Conservation (phyloP, 64 coral and sea anemone genomes). For the Hydrozoanthus tunicans region DNA sequence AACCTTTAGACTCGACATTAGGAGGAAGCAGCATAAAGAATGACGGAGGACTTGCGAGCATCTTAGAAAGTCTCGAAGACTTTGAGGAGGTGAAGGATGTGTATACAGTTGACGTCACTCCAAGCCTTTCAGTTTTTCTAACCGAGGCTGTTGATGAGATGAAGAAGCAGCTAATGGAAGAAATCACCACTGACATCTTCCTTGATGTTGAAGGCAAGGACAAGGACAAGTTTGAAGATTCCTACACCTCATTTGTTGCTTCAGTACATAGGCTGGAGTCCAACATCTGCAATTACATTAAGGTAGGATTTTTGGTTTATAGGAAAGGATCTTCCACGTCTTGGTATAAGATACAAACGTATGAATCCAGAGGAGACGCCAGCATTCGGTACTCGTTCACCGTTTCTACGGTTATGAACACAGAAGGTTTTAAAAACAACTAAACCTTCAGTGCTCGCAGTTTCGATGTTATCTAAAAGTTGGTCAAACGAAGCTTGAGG, state of each 20-base stretch:
- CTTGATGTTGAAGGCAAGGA: constrained; percentile 84
- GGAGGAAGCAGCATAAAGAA: constrained; percentile 18
- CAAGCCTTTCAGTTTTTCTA: constrained; percentile 81
- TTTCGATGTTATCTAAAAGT: no score
- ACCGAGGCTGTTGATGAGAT: constrained; percentile 59
- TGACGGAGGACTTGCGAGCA: constrained; percentile 63
- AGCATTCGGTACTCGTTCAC: no score
- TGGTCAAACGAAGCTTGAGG: no score
- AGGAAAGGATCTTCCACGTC: no score
- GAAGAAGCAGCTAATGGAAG: constrained; percentile 61
- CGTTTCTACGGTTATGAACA: no score
- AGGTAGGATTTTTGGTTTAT: constrained; percentile 46
- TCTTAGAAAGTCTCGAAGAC: constrained; percentile 70
- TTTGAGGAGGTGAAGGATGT: constrained; percentile 82
- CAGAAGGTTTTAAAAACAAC: no score
- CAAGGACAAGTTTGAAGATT: constrained; percentile 85
- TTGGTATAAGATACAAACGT: no score
- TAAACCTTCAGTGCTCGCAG: neutral
- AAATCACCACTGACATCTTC: constrained; percentile 72
- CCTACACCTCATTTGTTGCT: constrained; percentile 80
- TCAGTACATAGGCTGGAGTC: constrained; percentile 74
- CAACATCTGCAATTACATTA: constrained; percentile 87
- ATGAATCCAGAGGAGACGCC: no score
- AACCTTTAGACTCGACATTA: constrained; percentile 35
- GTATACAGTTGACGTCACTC: constrained; percentile 48